Evolutionary conservation across 2,888 invertebrate species (phyloP), one percentile per base, ranked within the genome.

Genomic region (Tenthredo distinguenda): DNA sequence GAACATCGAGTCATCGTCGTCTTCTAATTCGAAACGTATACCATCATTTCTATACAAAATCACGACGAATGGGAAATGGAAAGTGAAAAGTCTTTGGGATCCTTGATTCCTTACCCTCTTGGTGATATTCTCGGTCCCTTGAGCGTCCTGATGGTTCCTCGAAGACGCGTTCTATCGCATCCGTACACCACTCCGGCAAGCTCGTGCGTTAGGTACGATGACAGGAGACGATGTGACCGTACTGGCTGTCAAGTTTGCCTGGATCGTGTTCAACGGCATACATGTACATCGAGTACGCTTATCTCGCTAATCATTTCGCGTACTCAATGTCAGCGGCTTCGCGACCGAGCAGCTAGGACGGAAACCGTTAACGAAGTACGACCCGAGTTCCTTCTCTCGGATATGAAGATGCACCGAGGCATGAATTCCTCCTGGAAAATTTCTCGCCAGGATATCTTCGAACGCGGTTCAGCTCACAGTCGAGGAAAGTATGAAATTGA

Each of bases 251-350:
- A 71, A 37, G 71, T 71, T 71, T 37, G 18, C 62, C 62, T 10
- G 26, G 18, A 9, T n/a, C 34, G 71, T 31, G 71, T 37, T 37
- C 37, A n/a, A 37, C 71, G 2, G 15, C 26, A 71, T 34, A 34
- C 37, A 71, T 37, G 9, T 62, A 26, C 12, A 62, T 62, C 62
- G 62, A 26, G 62, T 62, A 26, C 62, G 10, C 71, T 71, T 71
- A 71, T 71, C 71, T 37, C 4, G 37, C 34, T 71, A 71, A 71
- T 71, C 71, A 71, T 71, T 71, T 31, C n/a, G 37, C 37, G 37
- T 62, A 26, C 62, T 62, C 62, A 62, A 62, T 62, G 62, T 62
- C 62, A 62, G 26, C 62, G 62, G 26, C 62, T 26, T 26, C 3
- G 26, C 26, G 2, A 9, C 9, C 26, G 10, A 62, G 62, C 2